Evolutionary conservation across 1,140 invertebrate genomes (phyloP).

Genomic region (Brachionus paranguensis): DNA sequence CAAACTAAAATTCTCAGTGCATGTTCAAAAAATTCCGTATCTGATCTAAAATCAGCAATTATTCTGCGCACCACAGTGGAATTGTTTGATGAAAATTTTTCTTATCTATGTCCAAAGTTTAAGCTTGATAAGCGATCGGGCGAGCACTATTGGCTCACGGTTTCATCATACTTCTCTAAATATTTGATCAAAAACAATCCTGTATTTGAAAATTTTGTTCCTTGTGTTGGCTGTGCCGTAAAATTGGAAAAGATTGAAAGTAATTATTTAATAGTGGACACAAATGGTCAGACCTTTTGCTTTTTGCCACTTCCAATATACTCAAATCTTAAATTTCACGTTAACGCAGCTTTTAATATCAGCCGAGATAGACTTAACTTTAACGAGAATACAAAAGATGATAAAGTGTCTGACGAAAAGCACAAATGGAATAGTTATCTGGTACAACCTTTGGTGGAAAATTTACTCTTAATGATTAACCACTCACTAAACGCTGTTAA

Average conservation of each 20-base stretch:
- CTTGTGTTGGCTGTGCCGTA: conserved; percentile 46
- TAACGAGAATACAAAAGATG: neutral
- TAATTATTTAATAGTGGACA: conserved; percentile 2
- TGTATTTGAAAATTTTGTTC: conserved; percentile 41
- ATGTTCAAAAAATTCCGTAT: neutral
- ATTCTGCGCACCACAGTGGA: neutral
- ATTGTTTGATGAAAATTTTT: neutral
- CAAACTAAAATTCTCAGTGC: neutral
- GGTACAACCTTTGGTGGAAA: neutral
- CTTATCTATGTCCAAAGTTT: neutral
- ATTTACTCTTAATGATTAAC: neutral
- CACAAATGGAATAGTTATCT: conserved; percentile 24
- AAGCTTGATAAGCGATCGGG: neutral
- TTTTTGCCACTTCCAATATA: conserved; percentile 48
- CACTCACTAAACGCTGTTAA: neutral
- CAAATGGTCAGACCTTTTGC: conserved; percentile 48
- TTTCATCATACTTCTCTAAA: conserved; percentile 34
- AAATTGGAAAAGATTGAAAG: conserved; percentile 36
- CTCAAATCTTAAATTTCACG: conserved; percentile 47
- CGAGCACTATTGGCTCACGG: conserved; percentile 41
- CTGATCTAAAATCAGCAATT: neutral
- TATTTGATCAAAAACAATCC: conserved; percentile 40
- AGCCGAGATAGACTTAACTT: conserved; percentile 42
- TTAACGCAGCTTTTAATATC: conserved; percentile 52
- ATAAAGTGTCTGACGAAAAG: neutral